These are phyloP conservation scores for Selenia dentaria DNA, from an alignment of 2,888 invertebrate species.

Conservation along the genomic window DNA sequence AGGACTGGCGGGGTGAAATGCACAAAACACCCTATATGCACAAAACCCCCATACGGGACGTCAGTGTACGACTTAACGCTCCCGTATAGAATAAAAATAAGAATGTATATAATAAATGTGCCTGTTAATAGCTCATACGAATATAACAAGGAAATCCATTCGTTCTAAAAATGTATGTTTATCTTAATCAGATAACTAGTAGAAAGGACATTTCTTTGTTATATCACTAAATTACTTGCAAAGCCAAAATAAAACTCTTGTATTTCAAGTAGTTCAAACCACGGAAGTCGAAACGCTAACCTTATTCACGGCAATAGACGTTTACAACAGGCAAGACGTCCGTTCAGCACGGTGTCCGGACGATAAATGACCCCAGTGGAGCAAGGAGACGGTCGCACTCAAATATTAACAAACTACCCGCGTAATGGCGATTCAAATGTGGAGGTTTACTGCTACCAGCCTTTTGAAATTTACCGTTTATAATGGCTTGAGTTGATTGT, in stretches of 20 bases:
- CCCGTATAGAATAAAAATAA: too few species aligned
- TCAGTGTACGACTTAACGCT: too few species aligned
- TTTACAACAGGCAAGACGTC: conserved; percentile 57
- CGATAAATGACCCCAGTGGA: conserved; percentile 62
- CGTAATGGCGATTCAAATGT: conserved; percentile 62
- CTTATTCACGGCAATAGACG: conserved; percentile 50
- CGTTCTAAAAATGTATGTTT: too few species aligned
- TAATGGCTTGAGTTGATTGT: conserved; percentile 31
- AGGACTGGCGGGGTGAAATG: too few species aligned
- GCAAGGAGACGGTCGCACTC: conserved; percentile 60
- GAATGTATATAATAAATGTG: too few species aligned
- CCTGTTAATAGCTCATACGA: too few species aligned
- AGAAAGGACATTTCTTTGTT: too few species aligned
- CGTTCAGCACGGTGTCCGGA: conserved; percentile 48
- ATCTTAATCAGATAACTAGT: too few species aligned
- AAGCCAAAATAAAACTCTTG: too few species aligned
- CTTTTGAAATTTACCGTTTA: conserved; percentile 44
- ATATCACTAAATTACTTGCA: neutral
- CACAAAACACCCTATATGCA: too few species aligned
- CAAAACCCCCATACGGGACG: too few species aligned
- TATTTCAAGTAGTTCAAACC: conserved; percentile 19
- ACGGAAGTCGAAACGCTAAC: conserved; percentile 31
- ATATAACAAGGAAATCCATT: too few species aligned
- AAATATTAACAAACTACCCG: conserved; percentile 80
- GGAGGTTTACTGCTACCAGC: conserved; percentile 54